phyloP scores from a whole-genome alignment of 2,113 vertebrate species.

The Antechinus stuartii region DNA sequence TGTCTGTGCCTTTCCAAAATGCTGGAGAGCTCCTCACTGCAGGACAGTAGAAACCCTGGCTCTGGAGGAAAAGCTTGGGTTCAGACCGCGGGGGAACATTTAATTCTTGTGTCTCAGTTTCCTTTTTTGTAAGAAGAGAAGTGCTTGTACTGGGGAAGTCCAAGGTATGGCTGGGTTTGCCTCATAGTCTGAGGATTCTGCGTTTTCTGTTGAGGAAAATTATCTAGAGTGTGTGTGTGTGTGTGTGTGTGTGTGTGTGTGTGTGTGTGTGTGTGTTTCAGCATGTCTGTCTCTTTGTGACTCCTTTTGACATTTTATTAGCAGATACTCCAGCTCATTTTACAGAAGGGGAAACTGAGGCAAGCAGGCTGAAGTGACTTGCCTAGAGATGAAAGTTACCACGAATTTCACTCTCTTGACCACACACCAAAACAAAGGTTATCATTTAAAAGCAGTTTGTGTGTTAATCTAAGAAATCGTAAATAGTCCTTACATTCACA shows the following conservation, averaged over 20 bases:
- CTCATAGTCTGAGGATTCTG: background rate
- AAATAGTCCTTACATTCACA: background rate
- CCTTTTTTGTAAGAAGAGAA: background rate
- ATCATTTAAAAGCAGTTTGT: background rate
- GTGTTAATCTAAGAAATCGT: too few relatives aligned
- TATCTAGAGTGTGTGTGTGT: too few relatives aligned
- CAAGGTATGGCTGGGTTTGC: fast-evolving
- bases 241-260: too few relatives aligned
- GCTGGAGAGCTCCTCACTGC: too few relatives aligned
- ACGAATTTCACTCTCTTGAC: background rate
- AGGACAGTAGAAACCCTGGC: background rate
- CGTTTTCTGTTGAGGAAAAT: background rate
- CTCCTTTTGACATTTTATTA: background rate
- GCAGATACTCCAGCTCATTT: background rate
- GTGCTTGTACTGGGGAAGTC: background rate
- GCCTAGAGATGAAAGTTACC: background rate
- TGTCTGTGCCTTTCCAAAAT: too few relatives aligned
- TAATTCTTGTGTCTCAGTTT: background rate
- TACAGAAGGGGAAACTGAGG: background rate
- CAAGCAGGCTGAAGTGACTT: background rate
- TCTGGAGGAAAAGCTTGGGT: background rate
- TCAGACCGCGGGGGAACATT: background rate
- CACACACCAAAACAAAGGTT: background rate
- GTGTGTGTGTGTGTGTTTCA: background rate
- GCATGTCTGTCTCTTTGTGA: background rate